Base-by-base conservation (phyloP, 2,888 invertebrate genomes). In the Phengaris arion region DNA sequence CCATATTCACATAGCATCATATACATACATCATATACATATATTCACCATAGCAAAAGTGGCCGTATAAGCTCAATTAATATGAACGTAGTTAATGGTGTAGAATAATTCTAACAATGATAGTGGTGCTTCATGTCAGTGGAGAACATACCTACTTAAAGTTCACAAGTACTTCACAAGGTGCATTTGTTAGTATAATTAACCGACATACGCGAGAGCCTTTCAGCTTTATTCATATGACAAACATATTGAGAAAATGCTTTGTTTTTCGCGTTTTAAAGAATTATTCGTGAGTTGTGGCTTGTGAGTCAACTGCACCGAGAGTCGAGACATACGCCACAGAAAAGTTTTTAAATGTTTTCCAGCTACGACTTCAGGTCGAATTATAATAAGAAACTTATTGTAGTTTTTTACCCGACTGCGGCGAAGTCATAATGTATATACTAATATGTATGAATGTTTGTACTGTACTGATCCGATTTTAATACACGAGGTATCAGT, bases 181-280 rank as follows among this genome's bases (percentile, higher is more conserved):
- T 70, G 22, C 70, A 70, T 51, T 70, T 70, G 52, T 52, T 70
- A 70, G 22, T 6, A 5, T 70, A 70, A 70, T 70, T 70, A 70
- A 70, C 54, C 54, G 52, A 70, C 70, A 70, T 72, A 52, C 13
- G 7, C 0, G 15, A 54, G 52, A 35, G 35, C 72, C 54, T 72
- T 70, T 9, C 9, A 46, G 46, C 46, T 68, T 68, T 68, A 68
- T 45, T 35, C 12, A 22, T 70, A 15, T 51, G 51, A 70, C 22
- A 70, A 15, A 22, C 15, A 22, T 48, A 35, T 72, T 69, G 13
- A 69, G 15, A 51, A 72, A 54, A 35, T 15, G 7, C 10, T 51
- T 52, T 13, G 10, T 35, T 52, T 54, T 70, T 35, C 4, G 2
- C 6, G 9, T 22, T 8, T 22, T 22, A 35, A 35, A 64, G 10